Evolutionary conservation across 2,797 vertebrate genomes (phyloP).

Genomic region (Gobio occitaniae): DNA sequence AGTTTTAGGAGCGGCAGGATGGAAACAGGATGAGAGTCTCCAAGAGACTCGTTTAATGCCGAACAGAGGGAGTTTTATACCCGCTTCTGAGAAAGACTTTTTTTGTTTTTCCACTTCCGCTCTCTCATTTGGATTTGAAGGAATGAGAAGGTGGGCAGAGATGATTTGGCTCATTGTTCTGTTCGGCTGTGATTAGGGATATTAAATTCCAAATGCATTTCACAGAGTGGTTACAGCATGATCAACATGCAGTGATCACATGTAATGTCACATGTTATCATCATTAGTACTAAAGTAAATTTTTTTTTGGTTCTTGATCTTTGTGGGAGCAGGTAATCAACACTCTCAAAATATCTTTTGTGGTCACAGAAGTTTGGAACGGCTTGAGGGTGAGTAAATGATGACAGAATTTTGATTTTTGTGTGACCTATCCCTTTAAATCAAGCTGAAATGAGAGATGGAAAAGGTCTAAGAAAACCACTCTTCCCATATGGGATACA

Average conservation of each 20-base stretch:
- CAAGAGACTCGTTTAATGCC: constrained; percentile 65
- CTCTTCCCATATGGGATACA: background rate
- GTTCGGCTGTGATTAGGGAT: background rate
- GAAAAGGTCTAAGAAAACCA: constrained; percentile 17
- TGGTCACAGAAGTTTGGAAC: background rate
- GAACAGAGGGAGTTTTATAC: constrained; percentile 66
- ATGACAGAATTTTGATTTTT: background rate
- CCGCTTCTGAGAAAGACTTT: constrained; percentile 61
- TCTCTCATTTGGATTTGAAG: constrained; percentile 31
- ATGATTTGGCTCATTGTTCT: constrained; percentile 15
- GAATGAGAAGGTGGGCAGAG: constrained; percentile 40
- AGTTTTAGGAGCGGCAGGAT: constrained; percentile 67
- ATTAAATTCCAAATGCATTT: constrained; percentile 22
- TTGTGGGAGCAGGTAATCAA: background rate
- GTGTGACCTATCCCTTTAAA: background rate
- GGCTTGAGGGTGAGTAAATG: background rate
- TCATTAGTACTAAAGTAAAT: background rate
- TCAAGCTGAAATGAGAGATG: constrained; percentile 3
- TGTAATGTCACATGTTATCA: background rate
- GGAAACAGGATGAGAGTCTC: constrained; percentile 66
- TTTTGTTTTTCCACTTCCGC: constrained; percentile 61
- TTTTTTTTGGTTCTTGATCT: background rate
- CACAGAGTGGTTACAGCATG: constrained; percentile 3
- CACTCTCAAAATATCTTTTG: background rate
- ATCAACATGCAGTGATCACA: background rate